Evolutionary conservation across 1,140 invertebrate genomes (phyloP), one percentile per base, ranked within the genome.

Genomic region (Drosophila baimaii): DNA sequence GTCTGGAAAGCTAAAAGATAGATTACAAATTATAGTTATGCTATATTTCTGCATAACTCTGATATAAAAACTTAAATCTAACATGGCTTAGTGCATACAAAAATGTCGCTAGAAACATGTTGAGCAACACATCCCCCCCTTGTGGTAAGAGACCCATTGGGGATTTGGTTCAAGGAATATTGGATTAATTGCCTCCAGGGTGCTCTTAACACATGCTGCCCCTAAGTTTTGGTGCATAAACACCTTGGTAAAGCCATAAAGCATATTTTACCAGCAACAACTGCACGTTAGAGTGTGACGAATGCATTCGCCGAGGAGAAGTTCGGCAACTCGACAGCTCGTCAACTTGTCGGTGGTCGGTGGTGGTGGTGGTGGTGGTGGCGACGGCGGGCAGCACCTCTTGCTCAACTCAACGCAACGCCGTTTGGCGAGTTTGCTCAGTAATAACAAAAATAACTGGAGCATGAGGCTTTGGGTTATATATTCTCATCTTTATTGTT

Each of bases 381-480:
- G n/a, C n/a, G n/a, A n/a, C n/a, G n/a, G n/a, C n/a, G n/a, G n/a
- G n/a, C n/a, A n/a, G n/a, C n/a, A n/a, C n/a, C n/a, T n/a, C n/a
- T n/a, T n/a, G n/a, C n/a, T n/a, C n/a, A 51, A 68, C 17, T 27
- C 37, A 49, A 49, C 9, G 23, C 17, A 55, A 66, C 17, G 3
- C 49, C 15, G 21, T 62, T 63, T 63, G 51, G 27, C 19, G 41
- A 35, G 43, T 44, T 55, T 52, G 47, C 54, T 69, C 65, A 31
- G 39, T 44, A 69, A 70, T 69, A 69, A 46, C 39, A 35, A 31
- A 56, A 70, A 47, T 71, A 71, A 71, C 41, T 71, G 37, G 65
- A 71, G 65, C 68, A 71, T 71, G 65, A 70, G 65, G 23, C 66
- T 46, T 31, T 69, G 37, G 35, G 39, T 56, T 56, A 46, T 44